Base-by-base conservation (phyloP, 2,888 invertebrate genomes). In the Agrilus biguttatus region DNA sequence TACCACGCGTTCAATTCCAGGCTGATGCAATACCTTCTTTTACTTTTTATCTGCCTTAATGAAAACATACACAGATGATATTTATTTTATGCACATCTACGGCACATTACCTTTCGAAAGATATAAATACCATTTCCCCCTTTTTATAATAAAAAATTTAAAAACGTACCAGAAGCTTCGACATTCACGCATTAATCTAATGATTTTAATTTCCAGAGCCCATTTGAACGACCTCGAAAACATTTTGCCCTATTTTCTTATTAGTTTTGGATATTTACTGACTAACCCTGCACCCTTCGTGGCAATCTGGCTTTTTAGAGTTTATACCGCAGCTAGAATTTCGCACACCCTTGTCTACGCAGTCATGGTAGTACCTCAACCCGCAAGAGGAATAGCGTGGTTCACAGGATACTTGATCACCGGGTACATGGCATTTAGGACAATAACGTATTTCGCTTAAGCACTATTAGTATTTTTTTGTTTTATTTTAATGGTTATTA, bases 221-320 rank as follows among this genome's bases (percentile, higher is more conserved):
- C 80, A 83, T 57, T 67, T 73, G 52, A 83, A 83, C 55, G 83
- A 83, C 58, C 57, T 83, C 60, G 83, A 83, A 63, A 83, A 81
- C 59, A 80, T 83, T 42, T 70, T 77, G 0, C 69, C 74, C 1
- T 83, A 81, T 58, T 70, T 79, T 59, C 53, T 78, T 12, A 60
- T 77, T 28, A 76, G 73, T 5, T 69, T 74, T 5, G 58, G 77
- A 43, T 83, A 79, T 63, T 56, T 78, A 44, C 66, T 74, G 21
- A 79, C 78, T 0, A 67, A 67, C 1, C 82, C 83, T 0, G 61
- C 61, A 41, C 57, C 64, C 6, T 57, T 53, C 45, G 40, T 70
- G 1, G 78, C 79, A 3, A 62, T 68, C 37, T 39, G 67, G 46
- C 57, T 77, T 39, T 77, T 78, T 61, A 66, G 52, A 19, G 55